Conservation (phyloP, 1,140 invertebrate species). For the Sycophila sp. region DNA sequence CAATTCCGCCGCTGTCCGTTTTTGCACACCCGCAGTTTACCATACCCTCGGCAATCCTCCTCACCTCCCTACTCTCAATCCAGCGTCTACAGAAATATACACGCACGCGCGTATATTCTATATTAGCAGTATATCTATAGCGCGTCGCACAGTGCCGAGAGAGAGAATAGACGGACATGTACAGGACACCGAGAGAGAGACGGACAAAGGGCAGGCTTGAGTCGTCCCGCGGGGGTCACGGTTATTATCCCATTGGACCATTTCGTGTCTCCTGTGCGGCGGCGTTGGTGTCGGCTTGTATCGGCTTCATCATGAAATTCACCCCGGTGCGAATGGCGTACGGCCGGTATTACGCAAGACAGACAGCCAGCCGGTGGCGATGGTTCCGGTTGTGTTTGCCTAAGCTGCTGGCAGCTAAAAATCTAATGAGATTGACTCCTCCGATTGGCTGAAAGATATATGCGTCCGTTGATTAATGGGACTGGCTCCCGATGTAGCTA, state of each 20-base stretch:
- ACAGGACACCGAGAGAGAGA: too few species aligned
- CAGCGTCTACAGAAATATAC: not conserved
- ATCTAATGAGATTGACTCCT: too few species aligned
- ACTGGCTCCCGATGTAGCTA: too few species aligned
- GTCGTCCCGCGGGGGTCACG: not conserved
- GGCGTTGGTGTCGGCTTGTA: not conserved
- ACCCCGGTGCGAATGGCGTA: not conserved
- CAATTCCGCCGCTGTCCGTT: slow-evolving; percentile 50
- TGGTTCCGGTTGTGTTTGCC: not conserved
- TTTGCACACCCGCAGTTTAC: slow-evolving; percentile 50
- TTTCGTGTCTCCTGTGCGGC: not conserved
- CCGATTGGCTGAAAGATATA: too few species aligned
- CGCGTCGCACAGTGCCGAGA: not conserved
- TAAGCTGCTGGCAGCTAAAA: not conserved
- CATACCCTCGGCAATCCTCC: slow-evolving; percentile 35
- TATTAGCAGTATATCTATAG: too few species aligned
- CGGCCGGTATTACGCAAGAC: not conserved
- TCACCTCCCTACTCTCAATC: not conserved
- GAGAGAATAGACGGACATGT: too few species aligned
- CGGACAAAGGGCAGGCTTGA: too few species aligned
- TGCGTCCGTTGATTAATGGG: too few species aligned
- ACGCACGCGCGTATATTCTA: not conserved
- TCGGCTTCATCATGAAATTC: not conserved
- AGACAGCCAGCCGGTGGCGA: not conserved
- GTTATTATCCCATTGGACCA: slow-evolving; percentile 37